Evolutionary conservation across 2,888 invertebrate species (phyloP).

Genomic region (Drosophila recens): DNA sequence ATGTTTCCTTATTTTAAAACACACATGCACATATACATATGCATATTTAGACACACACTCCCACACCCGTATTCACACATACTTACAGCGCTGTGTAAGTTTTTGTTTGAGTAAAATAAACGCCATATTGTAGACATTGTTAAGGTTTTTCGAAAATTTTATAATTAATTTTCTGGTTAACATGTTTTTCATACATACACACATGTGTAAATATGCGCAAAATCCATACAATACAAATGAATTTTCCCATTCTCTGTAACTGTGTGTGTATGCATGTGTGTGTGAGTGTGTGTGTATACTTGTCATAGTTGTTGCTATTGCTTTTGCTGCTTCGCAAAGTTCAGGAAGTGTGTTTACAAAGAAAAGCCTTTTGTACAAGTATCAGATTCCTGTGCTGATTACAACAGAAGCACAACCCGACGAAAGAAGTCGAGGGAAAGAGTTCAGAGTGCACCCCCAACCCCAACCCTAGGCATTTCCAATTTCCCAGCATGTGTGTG

Average conservation of each 20-base stretch:
- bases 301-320: constrained; percentile 61
- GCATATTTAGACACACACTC: neutral
- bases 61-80: constrained; percentile 1
- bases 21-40: neutral
- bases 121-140: constrained; percentile 81
- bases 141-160: constrained; percentile 80
- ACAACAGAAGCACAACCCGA: constrained; percentile 65
- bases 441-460: constrained; percentile 21
- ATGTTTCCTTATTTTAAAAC: constrained; percentile 34
- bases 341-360: constrained; percentile 81
- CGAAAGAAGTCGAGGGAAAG: neutral
- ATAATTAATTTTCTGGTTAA: constrained; percentile 83
- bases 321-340: constrained; percentile 61
- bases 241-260: constrained; percentile 7
- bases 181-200: constrained; percentile 70
- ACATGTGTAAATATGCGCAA: constrained; percentile 80
- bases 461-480: constrained; percentile 23
- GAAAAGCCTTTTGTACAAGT: constrained; percentile 80
- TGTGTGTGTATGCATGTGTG: constrained; percentile 3
- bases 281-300: constrained; percentile 12
- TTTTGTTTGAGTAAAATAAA: constrained; percentile 80
- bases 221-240: constrained; percentile 64
- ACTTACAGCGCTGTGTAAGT: constrained; percentile 43
- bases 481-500: constrained; percentile 11
- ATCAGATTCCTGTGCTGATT: constrained; percentile 80